Evolutionary conservation across 2,113 vertebrate genomes (phyloP), one percentile per base, ranked within the genome.

Genomic region (Regulus satrapa): DNA sequence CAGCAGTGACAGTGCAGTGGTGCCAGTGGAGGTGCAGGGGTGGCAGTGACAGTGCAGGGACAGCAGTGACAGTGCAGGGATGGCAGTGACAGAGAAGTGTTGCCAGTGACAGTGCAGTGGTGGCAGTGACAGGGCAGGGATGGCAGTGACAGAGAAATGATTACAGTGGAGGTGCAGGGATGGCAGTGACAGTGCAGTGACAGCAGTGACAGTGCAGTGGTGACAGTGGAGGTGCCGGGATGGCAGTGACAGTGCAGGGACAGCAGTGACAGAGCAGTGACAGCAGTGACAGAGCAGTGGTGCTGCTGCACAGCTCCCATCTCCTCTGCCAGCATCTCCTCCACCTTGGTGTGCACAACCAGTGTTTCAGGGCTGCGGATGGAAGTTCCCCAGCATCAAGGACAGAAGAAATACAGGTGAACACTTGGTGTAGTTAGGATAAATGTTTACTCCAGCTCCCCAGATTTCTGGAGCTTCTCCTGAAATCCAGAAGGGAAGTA

Each of bases 181-280:
- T 28, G 36, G 16, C 52, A 56, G 24, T 45, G 31, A 14, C 0
- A 0, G 13, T 3, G 6, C 26, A 46, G 38, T 8, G 38, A 10
- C 21, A 26, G 49, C 46, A 20, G 13, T 7, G 54, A 12, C 2
- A 3, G 12, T 7, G 17, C n/a, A 55, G 9, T 5, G 21, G 18
- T 9, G 19, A 14, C 56, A 58, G 12, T 43, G 32, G 34, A 10
- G 18, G 26, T 3, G 13, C 14, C 23, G 20, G 1, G 62, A 6
- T 17, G 29, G 31, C 41, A n/a, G 31, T 48, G 38, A 20, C 1
- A 3, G 9, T 0, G 6, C n/a, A 38, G 13, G 0, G 41, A 3
- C 34, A 24, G 38, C 56, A 19, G 45, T 26, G 64, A 31, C 2
- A 8, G 17, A 2, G 32, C 34, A n/a, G 8, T 2, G 63, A 5